These are phyloP conservation scores for Mythimna loreyi DNA, from an alignment of 2,888 invertebrate genomes.

Conservation along the genomic window DNA sequence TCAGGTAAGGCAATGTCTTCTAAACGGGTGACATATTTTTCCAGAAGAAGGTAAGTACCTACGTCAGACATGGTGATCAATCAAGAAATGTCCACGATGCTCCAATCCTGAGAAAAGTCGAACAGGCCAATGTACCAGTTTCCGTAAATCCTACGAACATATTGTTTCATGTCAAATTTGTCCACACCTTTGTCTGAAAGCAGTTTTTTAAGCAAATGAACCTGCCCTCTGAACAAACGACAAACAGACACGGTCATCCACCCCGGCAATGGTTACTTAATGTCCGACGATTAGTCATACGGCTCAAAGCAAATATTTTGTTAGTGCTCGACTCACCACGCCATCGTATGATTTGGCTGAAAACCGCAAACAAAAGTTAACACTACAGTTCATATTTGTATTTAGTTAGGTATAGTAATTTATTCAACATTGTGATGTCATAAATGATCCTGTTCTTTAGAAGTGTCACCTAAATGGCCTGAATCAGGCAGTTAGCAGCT, in stretches of 20 bases:
- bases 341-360: slow-evolving; percentile 73
- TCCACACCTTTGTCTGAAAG: slow-evolving; percentile 66
- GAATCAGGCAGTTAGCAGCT: slow-evolving; percentile 31
- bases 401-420: slow-evolving; percentile 64
- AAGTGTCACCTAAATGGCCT: slow-evolving; percentile 14
- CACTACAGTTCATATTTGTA: slow-evolving; percentile 64
- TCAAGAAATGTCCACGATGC: slow-evolving; percentile 69
- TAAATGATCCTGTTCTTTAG: slow-evolving; percentile 22
- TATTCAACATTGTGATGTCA: slow-evolving; percentile 61
- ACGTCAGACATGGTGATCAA: slow-evolving; percentile 70
- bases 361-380: slow-evolving; percentile 73
- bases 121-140: slow-evolving; percentile 76
- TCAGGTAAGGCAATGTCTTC: slow-evolving; percentile 90
- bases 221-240: slow-evolving; percentile 75
- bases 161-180: slow-evolving; percentile 68
- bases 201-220: slow-evolving; percentile 76
- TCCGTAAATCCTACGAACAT: slow-evolving; percentile 57
- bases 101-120: slow-evolving; percentile 60
- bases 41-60: slow-evolving; percentile 82
- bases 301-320: slow-evolving; percentile 82
- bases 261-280: slow-evolving; percentile 86
- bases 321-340: slow-evolving; percentile 73
- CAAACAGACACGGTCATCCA: slow-evolving; percentile 86
- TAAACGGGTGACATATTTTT: slow-evolving; percentile 84
- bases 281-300: slow-evolving; percentile 84